A percentile compares a stretch with the other conserved stretches of the same genome.
Conservation (phyloP, 2,797 vertebrate species). For the Urosaurus nigricauda region DNA sequence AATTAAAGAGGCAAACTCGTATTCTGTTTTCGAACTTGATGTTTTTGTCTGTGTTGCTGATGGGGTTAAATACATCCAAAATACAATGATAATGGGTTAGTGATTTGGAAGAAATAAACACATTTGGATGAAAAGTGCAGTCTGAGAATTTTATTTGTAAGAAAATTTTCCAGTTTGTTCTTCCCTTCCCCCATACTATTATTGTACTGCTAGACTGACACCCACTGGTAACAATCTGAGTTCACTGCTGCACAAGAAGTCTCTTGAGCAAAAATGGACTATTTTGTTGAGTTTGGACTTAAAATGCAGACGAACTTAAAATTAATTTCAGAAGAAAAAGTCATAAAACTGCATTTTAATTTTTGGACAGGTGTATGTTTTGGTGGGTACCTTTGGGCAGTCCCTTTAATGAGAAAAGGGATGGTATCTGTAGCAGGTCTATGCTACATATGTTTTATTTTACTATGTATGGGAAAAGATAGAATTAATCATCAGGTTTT, state of each 20-base stretch:
- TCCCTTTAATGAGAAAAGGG: not conserved
- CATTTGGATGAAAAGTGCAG: constrained; percentile 51
- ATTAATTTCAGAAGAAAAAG: not conserved
- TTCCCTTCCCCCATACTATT: constrained; percentile 47
- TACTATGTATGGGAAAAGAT: constrained; percentile 45
- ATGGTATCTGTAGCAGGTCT: constrained; percentile 14
- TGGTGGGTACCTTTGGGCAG: not conserved
- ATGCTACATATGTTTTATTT: not conserved
- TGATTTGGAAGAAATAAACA: constrained; percentile 22
- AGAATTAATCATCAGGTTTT: constrained; percentile 46
- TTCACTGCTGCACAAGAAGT: constrained; percentile 35
- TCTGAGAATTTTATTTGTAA: constrained; percentile 31
- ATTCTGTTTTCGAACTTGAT: constrained; percentile 1
- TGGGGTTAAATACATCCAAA: constrained; percentile 33
- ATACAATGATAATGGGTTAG: constrained; percentile 18
- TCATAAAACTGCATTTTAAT: fast-evolving
- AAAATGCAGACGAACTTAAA: constrained; percentile 40
- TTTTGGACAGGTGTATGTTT: not conserved
- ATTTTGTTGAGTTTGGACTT: constrained; percentile 1
- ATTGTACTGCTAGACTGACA: constrained; percentile 67
- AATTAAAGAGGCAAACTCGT: constrained; percentile 69
- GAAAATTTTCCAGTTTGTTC: constrained; percentile 23
- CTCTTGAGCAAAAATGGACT: constrained; percentile 37
- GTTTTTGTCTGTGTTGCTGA: not conserved
- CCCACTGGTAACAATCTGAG: constrained; percentile 66